Conservation (phyloP, 2,888 invertebrate genomes). For the Amorpha juglandis region DNA sequence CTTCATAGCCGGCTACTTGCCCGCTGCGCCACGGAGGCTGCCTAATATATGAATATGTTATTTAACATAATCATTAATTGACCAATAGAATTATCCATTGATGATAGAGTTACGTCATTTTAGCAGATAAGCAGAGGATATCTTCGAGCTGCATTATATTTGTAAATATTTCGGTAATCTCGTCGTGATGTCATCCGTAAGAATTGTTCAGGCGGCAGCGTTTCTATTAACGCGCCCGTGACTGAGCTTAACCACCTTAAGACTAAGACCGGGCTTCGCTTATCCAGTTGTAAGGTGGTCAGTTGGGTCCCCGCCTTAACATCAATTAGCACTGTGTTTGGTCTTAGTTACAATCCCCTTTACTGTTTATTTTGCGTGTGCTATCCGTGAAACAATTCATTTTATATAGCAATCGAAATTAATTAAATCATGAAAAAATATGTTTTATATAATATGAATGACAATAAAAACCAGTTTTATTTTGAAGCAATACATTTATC, state of each 20-base stretch:
- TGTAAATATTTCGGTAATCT: background rate
- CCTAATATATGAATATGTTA: too few relatives aligned
- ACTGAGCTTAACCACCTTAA: conserved; percentile 60
- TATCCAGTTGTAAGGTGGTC: conserved; percentile 63
- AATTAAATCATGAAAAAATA: background rate
- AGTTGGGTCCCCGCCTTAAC: conserved; percentile 57
- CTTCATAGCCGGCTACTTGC: too few relatives aligned
- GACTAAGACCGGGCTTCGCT: conserved; percentile 69
- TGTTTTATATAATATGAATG: too few relatives aligned
- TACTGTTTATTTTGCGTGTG: background rate
- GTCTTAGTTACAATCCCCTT: conserved; percentile 34
- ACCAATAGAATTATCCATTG: background rate
- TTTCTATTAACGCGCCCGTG: conserved; percentile 30
- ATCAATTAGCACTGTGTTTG: conserved; percentile 66
- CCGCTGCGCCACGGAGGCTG: too few relatives aligned
- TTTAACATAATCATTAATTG: too few relatives aligned
- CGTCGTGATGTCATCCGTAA: background rate
- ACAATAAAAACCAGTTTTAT: too few relatives aligned
- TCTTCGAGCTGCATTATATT: background rate
- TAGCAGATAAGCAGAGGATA: background rate
- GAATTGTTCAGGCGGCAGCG: background rate
- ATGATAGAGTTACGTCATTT: background rate
- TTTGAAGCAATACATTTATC: too few relatives aligned
- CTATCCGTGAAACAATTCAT: background rate
- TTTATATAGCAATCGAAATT: background rate